These are phyloP conservation scores for Hedychridium roseum DNA, from an alignment of 2,888 invertebrate genomes.

Conservation along the genomic window DNA sequence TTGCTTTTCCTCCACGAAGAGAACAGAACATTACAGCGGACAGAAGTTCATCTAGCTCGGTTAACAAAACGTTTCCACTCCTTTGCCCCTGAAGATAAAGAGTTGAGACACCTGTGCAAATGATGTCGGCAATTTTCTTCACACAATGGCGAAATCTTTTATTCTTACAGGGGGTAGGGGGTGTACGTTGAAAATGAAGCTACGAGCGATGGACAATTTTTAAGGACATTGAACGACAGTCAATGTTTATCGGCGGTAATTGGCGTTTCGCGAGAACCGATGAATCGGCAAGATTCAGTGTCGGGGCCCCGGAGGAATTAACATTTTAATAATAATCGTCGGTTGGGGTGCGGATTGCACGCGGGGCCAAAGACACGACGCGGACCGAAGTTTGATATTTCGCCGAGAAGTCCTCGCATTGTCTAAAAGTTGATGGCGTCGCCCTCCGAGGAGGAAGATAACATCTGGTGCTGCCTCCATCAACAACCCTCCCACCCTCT, in stretches of 20 bases:
- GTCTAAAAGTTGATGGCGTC: conserved; percentile 59
- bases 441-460: conserved; percentile 55
- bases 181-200: too few species aligned
- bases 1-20: too few species aligned
- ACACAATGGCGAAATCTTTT: too few species aligned
- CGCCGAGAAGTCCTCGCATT: conserved; percentile 58
- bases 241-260: conserved; percentile 6
- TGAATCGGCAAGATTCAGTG: too few species aligned
- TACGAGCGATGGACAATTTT: neutral
- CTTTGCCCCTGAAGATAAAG: too few species aligned
- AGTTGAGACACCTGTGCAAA: too few species aligned
- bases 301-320: conserved; percentile 34
- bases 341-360: neutral
- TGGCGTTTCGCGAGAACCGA: conserved; percentile 17
- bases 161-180: too few species aligned
- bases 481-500: conserved; percentile 49
- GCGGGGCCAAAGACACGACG: conserved; percentile 36
- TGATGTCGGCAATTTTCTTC: too few species aligned
- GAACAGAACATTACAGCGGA: too few species aligned
- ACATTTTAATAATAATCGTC: conserved; percentile 44
- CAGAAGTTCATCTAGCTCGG: too few species aligned
- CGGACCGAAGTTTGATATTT: conserved; percentile 55
- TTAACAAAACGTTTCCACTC: too few species aligned
- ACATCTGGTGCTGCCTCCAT: conserved; percentile 59
- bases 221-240: neutral